Base-by-base conservation (phyloP, 2,113 vertebrate genomes). In the Propithecus coquereli region DNA sequence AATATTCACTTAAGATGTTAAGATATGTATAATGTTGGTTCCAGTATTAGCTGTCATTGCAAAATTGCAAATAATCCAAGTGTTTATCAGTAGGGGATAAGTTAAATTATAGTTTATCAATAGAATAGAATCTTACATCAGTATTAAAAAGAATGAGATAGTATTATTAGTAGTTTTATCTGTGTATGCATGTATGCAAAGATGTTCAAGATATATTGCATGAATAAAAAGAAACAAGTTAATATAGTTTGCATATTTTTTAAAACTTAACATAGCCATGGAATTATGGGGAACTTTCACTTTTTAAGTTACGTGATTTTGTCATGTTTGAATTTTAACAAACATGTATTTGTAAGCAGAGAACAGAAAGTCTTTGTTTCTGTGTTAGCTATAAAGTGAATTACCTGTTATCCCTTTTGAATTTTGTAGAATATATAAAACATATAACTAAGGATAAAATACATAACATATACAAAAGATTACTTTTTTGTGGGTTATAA, bases 11-110 rank as follows among this genome's bases (percentile, higher is more conserved):
- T 95, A 63, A 30, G 45, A 71, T 93, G 22, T 61, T 90, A 82
- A 61, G 40, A 71, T 57, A 71, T 34, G 1, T 61, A 2, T 91
- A 81, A 74, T 73, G 34, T 30, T 94, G 20, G 47, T 47, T 90
- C 54, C 7, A 25, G 8, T 79, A 40, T 80, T 70, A 76, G 59
- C 76, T 23, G 4, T 52, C 63, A 65, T 63, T 87, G 63, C 59
- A 85, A 95, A 90, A 47, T 71, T 94, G 59, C 22, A 76, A 59
- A 71, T 90, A 57, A 91, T 92, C 25, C 32, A 93, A 43, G 65
- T 77, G 34, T 77, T 88, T n/a, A 65, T 80, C 43, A 85, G 79
- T 76, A 86, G 18, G 52, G 3, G 40, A 27, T 91, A 61, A 74
- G n/a, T 89, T 79, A 50, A 50, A 92, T 84, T 88, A 47, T 1